Base-by-base conservation (phyloP, 2,113 vertebrate species). In the Isichthys henryi region DNA sequence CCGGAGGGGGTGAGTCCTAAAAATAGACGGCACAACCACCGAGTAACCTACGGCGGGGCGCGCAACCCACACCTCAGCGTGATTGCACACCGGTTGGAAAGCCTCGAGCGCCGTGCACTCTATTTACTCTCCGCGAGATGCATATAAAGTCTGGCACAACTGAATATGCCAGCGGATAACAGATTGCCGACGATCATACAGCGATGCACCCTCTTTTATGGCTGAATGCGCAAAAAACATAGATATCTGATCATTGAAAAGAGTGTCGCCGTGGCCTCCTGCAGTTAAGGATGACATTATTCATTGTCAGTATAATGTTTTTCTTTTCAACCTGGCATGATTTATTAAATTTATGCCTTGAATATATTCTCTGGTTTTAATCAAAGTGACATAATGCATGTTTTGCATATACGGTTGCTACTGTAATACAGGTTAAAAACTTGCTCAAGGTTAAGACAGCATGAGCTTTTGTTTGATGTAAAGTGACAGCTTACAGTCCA, bases 1-100 rank as follows among this genome's bases (percentile, higher is more conserved):
- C 43, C 43, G 83, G 48, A 27, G 46, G 45, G 88, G 66, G 88
- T 89, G 88, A 46, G 82, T 62, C 88, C 92, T 94, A 94, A 91
- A 94, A 94, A 93, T 94, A 94, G 93, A 88, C 9, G 39, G n/a
- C 83, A 82, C 58, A 89, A 31, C 89, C 88, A 89, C 83, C 43
- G 89, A 89, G 90, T 88, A 89, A 89, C 90, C 84, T 84, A 56
- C 50, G 27, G 70, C 50, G 52, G 43, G 31, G 27, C 87, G 23
- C 56, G 46, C 77, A 90, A 85, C 49, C 46, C 74, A 82, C 89
- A 84, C 86, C 90, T 84, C 45, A 48, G 45, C 21, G 82, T 62
- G 53, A 35, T 70, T 39, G 80, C 70, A 53, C 6, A 89, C 53
- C 88, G 31, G 6, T 52, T 53, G 48, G 82, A 56, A 56, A 84